phyloP scores from a whole-genome alignment of 2,888 invertebrate genomes.

The Polymixis flavicincta region DNA sequence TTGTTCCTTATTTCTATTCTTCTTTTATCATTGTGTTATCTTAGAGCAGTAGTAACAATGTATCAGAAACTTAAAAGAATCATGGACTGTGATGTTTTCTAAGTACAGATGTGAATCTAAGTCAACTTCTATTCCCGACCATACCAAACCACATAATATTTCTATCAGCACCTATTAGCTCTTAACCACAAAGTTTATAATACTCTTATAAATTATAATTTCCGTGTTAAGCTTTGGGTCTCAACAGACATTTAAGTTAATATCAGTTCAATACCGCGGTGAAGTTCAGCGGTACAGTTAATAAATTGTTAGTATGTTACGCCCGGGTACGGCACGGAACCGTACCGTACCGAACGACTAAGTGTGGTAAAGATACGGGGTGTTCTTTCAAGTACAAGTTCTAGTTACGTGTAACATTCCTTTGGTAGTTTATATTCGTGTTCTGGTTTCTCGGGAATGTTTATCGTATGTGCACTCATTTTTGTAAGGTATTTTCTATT shows the following conservation, averaged over 20 bases:
- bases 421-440: constrained; percentile 9
- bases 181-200: constrained; percentile 35
- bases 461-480: not conserved
- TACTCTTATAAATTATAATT: constrained; percentile 48
- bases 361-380: constrained; percentile 21
- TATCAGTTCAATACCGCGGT: constrained; percentile 55
- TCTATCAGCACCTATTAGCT: constrained; percentile 35
- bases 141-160: not conserved
- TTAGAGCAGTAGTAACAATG: not conserved
- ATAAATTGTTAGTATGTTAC: constrained; percentile 59
- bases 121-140: not conserved
- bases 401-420: constrained; percentile 23
- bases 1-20: not conserved
- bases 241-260: constrained; percentile 52
- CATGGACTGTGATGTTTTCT: not conserved
- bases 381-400: constrained; percentile 25
- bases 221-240: constrained; percentile 26
- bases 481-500: not conserved
- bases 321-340: constrained; percentile 20
- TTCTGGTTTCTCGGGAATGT: constrained; percentile 22
- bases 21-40: not conserved
- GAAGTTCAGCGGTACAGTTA: constrained; percentile 50
- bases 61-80: not conserved
- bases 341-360: constrained; percentile 4
- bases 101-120: not conserved